These are phyloP conservation scores for Paraplagusia blochii DNA, from an alignment of 2,113 vertebrate species.

Conservation along the genomic window DNA sequence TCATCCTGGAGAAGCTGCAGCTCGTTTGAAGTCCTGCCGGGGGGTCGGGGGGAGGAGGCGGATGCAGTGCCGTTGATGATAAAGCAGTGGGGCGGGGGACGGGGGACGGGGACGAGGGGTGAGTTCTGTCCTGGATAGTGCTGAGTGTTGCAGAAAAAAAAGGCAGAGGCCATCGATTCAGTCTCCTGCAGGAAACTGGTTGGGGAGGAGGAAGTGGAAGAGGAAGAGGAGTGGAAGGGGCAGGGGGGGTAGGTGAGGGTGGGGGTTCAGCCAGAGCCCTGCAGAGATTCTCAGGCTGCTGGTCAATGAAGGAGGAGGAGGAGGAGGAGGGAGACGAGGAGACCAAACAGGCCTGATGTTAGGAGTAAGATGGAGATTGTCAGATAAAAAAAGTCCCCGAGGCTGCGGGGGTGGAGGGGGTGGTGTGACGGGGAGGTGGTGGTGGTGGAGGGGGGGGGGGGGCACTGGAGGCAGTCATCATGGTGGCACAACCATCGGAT, in stretches of 20 bases:
- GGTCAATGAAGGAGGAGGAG: constrained; percentile 40
- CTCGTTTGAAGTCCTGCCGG: constrained; percentile 64
- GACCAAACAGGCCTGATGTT: constrained; percentile 47
- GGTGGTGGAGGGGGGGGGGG: no score
- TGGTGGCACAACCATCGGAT: constrained; percentile 28
- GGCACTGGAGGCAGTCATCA: constrained; percentile 49
- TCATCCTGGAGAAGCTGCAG: constrained; percentile 45
- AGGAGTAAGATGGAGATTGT: constrained; percentile 46
- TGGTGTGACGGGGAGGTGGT: no score
- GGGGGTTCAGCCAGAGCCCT: constrained; percentile 38
- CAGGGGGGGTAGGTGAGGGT: no score
- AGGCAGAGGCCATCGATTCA: constrained; percentile 55
- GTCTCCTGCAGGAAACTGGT: constrained; percentile 44
- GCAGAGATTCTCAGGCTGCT: constrained; percentile 43
- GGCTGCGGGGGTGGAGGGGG: no score
- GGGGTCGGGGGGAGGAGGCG: not conserved
- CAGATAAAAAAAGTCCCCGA: no score
- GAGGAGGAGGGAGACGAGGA: not conserved
- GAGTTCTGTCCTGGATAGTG: constrained; percentile 49
- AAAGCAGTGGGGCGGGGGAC: no score
- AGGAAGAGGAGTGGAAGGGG: not conserved
- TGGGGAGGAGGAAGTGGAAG: constrained; percentile 9
- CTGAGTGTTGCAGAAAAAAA: constrained; percentile 62
- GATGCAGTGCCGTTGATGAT: no score
- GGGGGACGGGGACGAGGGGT: constrained; percentile 3